A percentile compares a stretch with the other conserved stretches of the same genome.
Conservation (phyloP, 35 echinoderm and acorn worm species). For the Eucidaris tribuloides region DNA sequence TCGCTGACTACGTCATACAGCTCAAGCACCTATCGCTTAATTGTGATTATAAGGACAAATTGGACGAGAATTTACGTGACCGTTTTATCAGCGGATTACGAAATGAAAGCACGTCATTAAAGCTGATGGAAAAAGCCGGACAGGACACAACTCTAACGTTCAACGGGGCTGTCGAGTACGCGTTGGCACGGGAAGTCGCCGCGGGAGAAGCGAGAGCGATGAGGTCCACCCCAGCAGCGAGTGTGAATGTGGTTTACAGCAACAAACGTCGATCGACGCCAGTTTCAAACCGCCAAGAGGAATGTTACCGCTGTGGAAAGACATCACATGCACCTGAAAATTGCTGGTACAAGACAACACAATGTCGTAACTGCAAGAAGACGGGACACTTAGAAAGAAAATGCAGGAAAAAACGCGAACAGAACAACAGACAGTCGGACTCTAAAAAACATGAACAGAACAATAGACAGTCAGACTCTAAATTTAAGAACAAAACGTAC, state of each 20-base stretch:
- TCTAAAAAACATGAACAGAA: too few species aligned
- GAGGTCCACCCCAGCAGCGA: not conserved
- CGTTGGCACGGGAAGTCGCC: not conserved
- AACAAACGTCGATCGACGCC: not conserved
- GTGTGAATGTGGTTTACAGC: not conserved
- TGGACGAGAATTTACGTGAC: not conserved
- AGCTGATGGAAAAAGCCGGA: slow-evolving; percentile 1
- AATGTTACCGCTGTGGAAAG: not conserved
- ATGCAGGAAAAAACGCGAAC: not conserved
- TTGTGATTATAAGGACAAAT: slow-evolving; percentile 7
- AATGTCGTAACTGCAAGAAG: not conserved
- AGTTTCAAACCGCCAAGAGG: not conserved
- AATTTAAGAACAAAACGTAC: too few species aligned
- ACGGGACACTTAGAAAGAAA: not conserved
- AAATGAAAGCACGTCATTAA: not conserved
- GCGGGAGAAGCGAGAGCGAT: not conserved
- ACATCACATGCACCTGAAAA: not conserved
- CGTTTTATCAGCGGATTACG: not conserved
- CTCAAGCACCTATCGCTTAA: not conserved
- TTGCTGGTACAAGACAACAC: not conserved
- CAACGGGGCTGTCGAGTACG: not conserved
- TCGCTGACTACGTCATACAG: not conserved
- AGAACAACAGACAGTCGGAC: not conserved
- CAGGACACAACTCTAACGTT: not conserved
- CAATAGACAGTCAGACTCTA: too few species aligned